Conservation (phyloP, 2,888 invertebrate genomes). For the Habrosyne pyritoides region DNA sequence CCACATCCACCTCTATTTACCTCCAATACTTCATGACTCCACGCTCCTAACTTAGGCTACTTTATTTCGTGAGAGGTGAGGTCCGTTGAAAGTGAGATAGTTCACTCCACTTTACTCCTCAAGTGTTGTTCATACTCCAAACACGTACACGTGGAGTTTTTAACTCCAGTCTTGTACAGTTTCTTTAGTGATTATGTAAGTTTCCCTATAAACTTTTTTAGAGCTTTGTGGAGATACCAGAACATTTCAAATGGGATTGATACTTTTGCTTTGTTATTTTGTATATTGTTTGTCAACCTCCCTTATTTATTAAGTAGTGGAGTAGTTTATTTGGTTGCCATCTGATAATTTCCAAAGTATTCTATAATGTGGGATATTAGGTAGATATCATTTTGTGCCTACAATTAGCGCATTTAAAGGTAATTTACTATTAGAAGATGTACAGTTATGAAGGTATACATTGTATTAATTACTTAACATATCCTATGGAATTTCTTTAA, state of each 20-base stretch:
- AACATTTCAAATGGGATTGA: slow-evolving; percentile 5
- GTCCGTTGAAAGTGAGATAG: slow-evolving; percentile 78
- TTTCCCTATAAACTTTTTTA: slow-evolving; percentile 17
- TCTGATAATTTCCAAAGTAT: too few relatives aligned
- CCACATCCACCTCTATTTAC: slow-evolving; percentile 38
- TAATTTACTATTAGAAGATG: too few relatives aligned
- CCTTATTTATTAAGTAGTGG: too few relatives aligned
- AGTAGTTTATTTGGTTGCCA: not conserved
- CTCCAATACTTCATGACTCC: not conserved
- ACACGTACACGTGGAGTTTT: slow-evolving; percentile 61
- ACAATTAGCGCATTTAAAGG: too few relatives aligned
- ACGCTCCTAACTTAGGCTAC: slow-evolving; percentile 52
- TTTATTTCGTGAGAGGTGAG: slow-evolving; percentile 73
- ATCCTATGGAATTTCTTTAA: too few relatives aligned
- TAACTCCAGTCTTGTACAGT: slow-evolving; percentile 38
- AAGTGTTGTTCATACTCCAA: slow-evolving; percentile 43
- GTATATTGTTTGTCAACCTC: too few relatives aligned
- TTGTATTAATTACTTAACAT: too few relatives aligned
- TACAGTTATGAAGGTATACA: too few relatives aligned
- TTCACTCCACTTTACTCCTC: slow-evolving; percentile 54
- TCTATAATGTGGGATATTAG: too few relatives aligned
- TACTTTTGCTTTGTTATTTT: not conserved
- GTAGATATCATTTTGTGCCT: too few relatives aligned
- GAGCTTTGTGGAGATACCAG: not conserved
- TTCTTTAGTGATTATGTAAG: slow-evolving; percentile 38